These are phyloP conservation scores for Onychostruthus taczanowskii DNA, from an alignment of 2,113 vertebrate genomes.

Conservation along the genomic window DNA sequence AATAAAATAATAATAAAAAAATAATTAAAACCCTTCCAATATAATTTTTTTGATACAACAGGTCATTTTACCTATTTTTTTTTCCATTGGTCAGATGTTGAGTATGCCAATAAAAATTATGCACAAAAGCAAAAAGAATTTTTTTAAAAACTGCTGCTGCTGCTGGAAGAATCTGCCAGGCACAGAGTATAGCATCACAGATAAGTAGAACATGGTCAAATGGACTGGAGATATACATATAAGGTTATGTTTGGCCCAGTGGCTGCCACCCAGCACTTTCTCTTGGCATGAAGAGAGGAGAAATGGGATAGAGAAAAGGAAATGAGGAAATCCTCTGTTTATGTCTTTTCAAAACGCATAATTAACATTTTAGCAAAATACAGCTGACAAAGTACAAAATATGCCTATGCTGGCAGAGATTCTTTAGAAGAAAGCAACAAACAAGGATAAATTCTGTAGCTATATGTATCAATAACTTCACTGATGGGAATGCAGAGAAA, in stretches of 20 bases:
- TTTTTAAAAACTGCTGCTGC: rapidly evolving
- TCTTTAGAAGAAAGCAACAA: neutral
- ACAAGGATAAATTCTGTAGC: neutral
- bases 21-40: rapidly evolving
- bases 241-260: neutral
- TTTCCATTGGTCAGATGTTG: neutral
- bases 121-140: neutral
- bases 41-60: neutral
- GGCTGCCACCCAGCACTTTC: neutral
- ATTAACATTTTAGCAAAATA: neutral
- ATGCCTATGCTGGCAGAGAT: neutral
- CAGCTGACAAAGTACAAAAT: neutral
- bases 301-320: neutral
- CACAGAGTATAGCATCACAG: neutral
- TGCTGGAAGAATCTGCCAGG: neutral
- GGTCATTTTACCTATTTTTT: neutral
- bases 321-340: neutral
- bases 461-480: neutral
- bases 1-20: neutral
- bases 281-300: neutral
- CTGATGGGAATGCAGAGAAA: neutral
- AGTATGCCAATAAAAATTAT: neutral
- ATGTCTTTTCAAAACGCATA: neutral
- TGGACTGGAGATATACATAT: neutral
- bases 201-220: too few species aligned